Base-by-base conservation (phyloP, 2,797 vertebrate species). In the Synaphobranchus kaupii region DNA sequence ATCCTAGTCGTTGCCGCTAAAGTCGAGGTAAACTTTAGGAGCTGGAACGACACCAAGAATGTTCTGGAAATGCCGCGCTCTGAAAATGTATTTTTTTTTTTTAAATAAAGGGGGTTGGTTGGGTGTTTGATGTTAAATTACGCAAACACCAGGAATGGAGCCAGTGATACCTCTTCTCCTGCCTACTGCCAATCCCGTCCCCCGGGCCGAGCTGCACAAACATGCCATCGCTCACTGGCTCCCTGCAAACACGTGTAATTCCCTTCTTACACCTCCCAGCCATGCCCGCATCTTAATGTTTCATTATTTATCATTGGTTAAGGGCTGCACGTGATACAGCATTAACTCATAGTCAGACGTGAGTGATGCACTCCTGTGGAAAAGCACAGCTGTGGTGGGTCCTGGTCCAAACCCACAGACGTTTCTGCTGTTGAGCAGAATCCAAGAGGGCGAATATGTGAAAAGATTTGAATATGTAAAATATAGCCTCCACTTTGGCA, bases 381-480 rank as follows among this genome's bases (percentile, higher is more conserved):
- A 34, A 73, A 1, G 28, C 68, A 39, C 68, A 50, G 44, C 68
- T n/a, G 28, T 3, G 73, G 54, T n/a, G 22, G 48, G 44, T 47
- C 9, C 5, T 86, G 84, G 52, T 8, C 28, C 10, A 76, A 56
- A 52, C 54, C 82, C 88, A 80, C 10, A 12, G n/a, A 52, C 71
- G 50, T 68, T 83, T 84, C 88, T 7, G 63, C n/a, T 47, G 76
- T n/a, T 28, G 47, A 89, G 84, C 83, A 47, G 0, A 66, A 87
- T 89, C 86, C 87, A 88, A 83, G 82, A 88, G 47, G 7, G 60
- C 85, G 85, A 88, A n/a, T n/a, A n/a, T n/a, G 66, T 66, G 66
- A 58, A 85, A 89, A 56, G 25, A 84, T 78, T 52, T 87, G 25
- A 15, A 86, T 86, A 84, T 87, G 87, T 87, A 87, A 89, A 84